A percentile compares a stretch with the other conserved stretches of the same genome.
phyloP scores from a whole-genome alignment of 30 jellyfish, hydroid and myxozoan genomes.

The Turritopsis rubra region DNA sequence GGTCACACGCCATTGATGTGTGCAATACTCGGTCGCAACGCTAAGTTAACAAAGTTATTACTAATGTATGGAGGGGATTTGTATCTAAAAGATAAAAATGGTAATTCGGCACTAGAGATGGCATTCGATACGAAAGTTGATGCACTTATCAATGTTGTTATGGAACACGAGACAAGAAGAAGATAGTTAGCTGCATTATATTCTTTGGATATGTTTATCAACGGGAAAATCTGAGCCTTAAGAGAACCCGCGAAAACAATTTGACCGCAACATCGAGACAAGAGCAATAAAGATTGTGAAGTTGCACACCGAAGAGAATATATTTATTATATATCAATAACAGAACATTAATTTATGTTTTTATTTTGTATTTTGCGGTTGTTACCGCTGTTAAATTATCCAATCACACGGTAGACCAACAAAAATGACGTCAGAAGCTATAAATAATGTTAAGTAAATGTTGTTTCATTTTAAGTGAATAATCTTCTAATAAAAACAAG shows the following conservation, averaged over 20 bases:
- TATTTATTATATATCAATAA: too few relatives aligned
- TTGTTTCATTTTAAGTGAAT: background rate
- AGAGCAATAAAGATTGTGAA: too few relatives aligned
- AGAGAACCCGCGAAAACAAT: too few relatives aligned
- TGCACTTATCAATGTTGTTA: background rate
- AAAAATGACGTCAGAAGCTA: too few relatives aligned
- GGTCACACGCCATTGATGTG: background rate
- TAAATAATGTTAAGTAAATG: too few relatives aligned
- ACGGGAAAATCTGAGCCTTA: too few relatives aligned
- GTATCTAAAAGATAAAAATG: background rate
- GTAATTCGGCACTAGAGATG: background rate
- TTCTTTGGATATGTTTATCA: background rate
- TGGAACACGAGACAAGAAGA: background rate
- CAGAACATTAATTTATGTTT: too few relatives aligned
- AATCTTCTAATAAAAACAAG: background rate
- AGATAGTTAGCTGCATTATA: background rate
- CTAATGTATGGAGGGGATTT: background rate
- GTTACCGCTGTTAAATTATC: too few relatives aligned
- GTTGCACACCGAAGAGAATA: too few relatives aligned
- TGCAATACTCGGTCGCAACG: background rate
- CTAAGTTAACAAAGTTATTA: background rate
- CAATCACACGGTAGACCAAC: too few relatives aligned
- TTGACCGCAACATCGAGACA: too few relatives aligned
- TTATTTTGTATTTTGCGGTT: too few relatives aligned
- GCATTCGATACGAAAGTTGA: background rate